These are phyloP conservation scores for Adelphocoris suturalis DNA, from an alignment of 2,888 invertebrate genomes.

Conservation along the genomic window DNA sequence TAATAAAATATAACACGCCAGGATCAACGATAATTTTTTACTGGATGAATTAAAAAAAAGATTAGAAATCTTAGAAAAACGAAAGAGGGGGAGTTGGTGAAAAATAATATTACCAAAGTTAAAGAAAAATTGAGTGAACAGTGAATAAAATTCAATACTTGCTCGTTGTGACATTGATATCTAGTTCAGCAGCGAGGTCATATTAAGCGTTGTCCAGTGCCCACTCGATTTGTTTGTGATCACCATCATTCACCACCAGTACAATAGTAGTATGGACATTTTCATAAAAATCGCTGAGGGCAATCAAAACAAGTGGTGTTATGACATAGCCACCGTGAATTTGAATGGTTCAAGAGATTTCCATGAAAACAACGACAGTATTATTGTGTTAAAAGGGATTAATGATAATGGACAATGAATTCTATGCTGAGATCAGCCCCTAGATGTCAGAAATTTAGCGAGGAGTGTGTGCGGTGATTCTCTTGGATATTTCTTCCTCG, in stretches of 20 bases:
- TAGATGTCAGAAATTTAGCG: not conserved
- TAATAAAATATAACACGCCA: constrained; percentile 18
- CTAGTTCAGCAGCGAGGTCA: not conserved
- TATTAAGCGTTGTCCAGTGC: not conserved
- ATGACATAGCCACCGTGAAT: not conserved
- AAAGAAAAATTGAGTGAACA: not conserved
- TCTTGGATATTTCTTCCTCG: constrained; percentile 93
- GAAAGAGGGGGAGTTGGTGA: not conserved
- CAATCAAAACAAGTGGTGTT: not conserved
- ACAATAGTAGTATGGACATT: constrained; percentile 1
- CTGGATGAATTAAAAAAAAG: constrained; percentile 17
- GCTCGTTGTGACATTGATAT: not conserved
- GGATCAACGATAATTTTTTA: constrained; percentile 15
- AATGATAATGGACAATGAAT: not conserved
- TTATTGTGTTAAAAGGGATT: not conserved
- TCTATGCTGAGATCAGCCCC: constrained; percentile 19
- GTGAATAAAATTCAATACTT: not conserved
- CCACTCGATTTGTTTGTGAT: not conserved
- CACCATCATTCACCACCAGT: not conserved
- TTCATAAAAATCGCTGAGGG: not conserved
- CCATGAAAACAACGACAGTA: not conserved
- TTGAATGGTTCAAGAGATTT: not conserved
- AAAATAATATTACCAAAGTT: constrained; percentile 20
- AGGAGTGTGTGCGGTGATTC: constrained; percentile 79
- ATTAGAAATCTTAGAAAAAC: constrained; percentile 32